Evolutionary conservation across 2,888 invertebrate genomes (phyloP), one percentile per base, ranked within the genome.

Genomic region (Folsomia candida): DNA sequence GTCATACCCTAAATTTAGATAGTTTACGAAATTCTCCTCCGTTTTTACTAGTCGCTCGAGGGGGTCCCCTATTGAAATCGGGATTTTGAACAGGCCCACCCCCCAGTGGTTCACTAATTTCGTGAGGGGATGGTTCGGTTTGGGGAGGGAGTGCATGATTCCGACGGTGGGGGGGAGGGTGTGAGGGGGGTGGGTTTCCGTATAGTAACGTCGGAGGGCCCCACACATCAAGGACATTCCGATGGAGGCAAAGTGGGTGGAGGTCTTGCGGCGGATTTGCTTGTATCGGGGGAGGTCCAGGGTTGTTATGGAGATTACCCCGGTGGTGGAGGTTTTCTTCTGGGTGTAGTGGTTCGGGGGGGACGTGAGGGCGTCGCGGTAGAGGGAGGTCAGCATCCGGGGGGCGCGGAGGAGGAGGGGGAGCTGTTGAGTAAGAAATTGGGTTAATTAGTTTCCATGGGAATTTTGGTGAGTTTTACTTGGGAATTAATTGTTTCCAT

Each of bases 61-160:
- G 22, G 67, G 25, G 58, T 72, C 28, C 22, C 51, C 20, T 2
- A 59, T 51, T 3, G 4, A 6, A 22, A 69, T 63, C 24, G 77
- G 77, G n/a, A 79, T 74, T 67, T 77, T 79, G 64, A 79, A 79
- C 1, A 79, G 61, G 6, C 79, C 79, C 22, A 79, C 79, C 11
- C 75, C 76, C 79, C 79, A 79, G 51, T 77, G 77, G 67, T 79
- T 79, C 62, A 75, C 74, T 72, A 79, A 69, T 22, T 68, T 51
- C 9, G 68, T 75, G 1, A 79, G 54, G 6, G 79, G 79, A 67
- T 79, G 79, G 51, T 74, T 74, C 11, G 75, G 72, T 28, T 71
- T 72, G 2, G 79, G 79, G 1, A 79, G 72, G 9, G 76, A 76
- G 65, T 79, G 79, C 79, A 79, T 79, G 24, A 79, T 70, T 18